Conservation (phyloP, 1,140 invertebrate genomes). For the Rhagoletis zephyria region DNA sequence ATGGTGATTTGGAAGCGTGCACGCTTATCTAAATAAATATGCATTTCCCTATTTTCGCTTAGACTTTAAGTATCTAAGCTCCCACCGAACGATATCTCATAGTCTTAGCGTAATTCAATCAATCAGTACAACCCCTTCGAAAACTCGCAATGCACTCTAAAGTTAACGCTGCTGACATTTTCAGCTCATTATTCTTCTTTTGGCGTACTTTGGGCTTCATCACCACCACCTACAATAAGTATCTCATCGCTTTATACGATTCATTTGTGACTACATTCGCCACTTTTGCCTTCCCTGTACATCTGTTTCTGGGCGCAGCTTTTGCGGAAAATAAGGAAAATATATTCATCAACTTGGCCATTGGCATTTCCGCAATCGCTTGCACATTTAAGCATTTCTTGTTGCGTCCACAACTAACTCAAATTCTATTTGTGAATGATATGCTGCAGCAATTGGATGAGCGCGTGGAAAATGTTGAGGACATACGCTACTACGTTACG, state of each 20-base stretch:
- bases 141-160: not conserved
- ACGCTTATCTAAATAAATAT: not conserved
- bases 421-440: slow-evolving; percentile 56
- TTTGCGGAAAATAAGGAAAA: not conserved
- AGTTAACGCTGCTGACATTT: not conserved
- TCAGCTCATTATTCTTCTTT: not conserved
- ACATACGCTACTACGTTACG: slow-evolving; percentile 56
- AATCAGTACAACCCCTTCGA: not conserved
- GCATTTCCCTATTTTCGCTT: too few species aligned
- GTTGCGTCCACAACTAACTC: slow-evolving; percentile 55
- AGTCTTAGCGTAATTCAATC: not conserved
- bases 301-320: slow-evolving; percentile 58
- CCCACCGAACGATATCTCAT: not conserved
- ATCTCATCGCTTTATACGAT: slow-evolving; percentile 46
- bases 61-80: not conserved
- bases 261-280: slow-evolving; percentile 55
- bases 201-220: not conserved
- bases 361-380: slow-evolving; percentile 57
- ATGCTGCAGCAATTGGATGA: slow-evolving; percentile 59
- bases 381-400: slow-evolving; percentile 59
- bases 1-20: not conserved
- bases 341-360: slow-evolving; percentile 60
- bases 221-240: slow-evolving; percentile 20
- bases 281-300: slow-evolving; percentile 59
- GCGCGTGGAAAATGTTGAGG: slow-evolving; percentile 56